Evolutionary conservation across 2,113 vertebrate species (phyloP).

Genomic region (Larimichthys crocea): DNA sequence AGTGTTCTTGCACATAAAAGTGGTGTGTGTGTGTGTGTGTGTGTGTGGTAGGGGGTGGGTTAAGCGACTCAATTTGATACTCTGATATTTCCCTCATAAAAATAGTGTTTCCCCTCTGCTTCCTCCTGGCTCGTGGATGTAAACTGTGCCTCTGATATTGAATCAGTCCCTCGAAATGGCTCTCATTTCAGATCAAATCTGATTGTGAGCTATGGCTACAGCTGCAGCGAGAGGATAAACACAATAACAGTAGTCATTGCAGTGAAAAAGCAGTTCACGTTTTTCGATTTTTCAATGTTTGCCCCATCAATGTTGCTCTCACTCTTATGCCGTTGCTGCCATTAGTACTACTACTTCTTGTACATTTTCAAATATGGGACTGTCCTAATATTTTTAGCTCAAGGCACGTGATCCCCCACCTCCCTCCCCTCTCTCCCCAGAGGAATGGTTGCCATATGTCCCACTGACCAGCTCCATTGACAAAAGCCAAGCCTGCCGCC

Average conservation of each 20-base stretch:
- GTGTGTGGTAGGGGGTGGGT: too few species aligned
- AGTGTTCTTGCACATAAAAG: background rate
- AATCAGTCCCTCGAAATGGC: constrained; percentile 44
- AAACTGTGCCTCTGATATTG: constrained; percentile 45
- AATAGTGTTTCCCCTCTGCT: background rate
- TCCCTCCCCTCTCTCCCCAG: background rate
- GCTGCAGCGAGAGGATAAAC: too few species aligned
- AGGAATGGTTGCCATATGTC: constrained; percentile 64
- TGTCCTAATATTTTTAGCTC: constrained; percentile 44
- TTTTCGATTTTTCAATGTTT: background rate
- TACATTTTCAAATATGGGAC: constrained; percentile 6
- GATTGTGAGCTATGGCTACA: constrained; percentile 30
- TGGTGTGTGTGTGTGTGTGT: too few species aligned
- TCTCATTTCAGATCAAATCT: constrained; percentile 53
- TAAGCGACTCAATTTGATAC: too few species aligned
- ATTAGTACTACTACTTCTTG: background rate
- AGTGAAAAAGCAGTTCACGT: background rate
- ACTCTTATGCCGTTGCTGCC: background rate
- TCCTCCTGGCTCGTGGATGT: constrained; percentile 4
- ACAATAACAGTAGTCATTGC: background rate
- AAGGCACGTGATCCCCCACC: constrained; percentile 8
- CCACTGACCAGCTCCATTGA: constrained; percentile 38
- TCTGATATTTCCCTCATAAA: constrained; percentile 1
- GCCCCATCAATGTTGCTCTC: background rate
- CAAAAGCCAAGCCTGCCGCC: constrained; percentile 24